Evolutionary conservation across 1,140 invertebrate species (phyloP).

Genomic region (Antheraea mylitta): DNA sequence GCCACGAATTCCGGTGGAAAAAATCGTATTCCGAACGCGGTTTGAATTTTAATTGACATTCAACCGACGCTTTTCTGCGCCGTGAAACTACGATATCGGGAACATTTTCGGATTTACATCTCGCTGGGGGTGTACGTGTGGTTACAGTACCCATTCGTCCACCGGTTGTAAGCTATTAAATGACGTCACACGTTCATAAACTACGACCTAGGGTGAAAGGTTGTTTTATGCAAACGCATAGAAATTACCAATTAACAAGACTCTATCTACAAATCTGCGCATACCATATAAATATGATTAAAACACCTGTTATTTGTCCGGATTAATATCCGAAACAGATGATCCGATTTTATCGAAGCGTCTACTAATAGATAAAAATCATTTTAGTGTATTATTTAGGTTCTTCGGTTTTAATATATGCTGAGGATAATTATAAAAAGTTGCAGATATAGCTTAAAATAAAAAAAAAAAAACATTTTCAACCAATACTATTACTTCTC

Average conservation of each 20-base stretch:
- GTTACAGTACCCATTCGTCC: constrained; percentile 14
- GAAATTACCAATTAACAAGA: neutral
- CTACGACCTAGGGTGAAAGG: constrained; percentile 10
- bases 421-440: too few species aligned
- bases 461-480: too few species aligned
- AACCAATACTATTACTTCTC: too few species aligned
- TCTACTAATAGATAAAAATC: too few species aligned
- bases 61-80: constrained; percentile 39
- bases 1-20: constrained; percentile 75
- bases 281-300: too few species aligned
- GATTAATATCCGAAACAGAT: too few species aligned
- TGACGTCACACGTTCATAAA: constrained; percentile 42
- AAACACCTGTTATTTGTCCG: too few species aligned
- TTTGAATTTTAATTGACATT: constrained; percentile 80
- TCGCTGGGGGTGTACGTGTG: constrained; percentile 19
- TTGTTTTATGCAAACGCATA: neutral
- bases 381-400: too few species aligned
- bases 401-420: too few species aligned
- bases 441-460: too few species aligned
- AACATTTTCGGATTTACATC: constrained; percentile 57
- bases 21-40: constrained; percentile 76
- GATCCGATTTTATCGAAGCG: too few species aligned
- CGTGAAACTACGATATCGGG: constrained; percentile 27
- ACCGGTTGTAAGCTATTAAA: constrained; percentile 41
- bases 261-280: neutral